Percentiles rank a stretch among this genome's conserved stretches.
Evolutionary conservation across 2,888 invertebrate species (phyloP).

Genomic region (Hypomecis punctinalis): DNA sequence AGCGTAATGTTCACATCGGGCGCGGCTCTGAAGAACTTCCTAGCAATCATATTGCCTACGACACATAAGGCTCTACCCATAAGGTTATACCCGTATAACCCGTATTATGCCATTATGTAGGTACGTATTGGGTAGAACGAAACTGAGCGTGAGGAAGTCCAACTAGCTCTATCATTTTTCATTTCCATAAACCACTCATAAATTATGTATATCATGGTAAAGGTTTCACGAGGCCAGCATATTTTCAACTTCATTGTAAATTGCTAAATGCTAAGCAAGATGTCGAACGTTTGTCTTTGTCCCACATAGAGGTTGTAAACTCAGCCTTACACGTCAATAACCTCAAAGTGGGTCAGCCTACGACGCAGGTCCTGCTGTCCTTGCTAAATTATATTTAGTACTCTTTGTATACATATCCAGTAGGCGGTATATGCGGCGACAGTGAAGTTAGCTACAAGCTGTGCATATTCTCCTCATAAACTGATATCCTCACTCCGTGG

Average conservation of each 20-base stretch:
- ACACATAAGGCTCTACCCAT: too few relatives aligned
- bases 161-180: background rate
- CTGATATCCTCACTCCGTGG: too few relatives aligned
- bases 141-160: too few relatives aligned
- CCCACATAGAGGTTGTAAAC: slow-evolving; percentile 8
- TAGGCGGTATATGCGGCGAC: too few relatives aligned
- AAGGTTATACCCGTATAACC: too few relatives aligned
- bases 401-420: background rate
- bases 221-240: slow-evolving; percentile 2
- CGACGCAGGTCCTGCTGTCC: slow-evolving; percentile 2
- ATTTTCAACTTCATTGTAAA: background rate
- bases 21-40: too few relatives aligned
- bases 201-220: background rate
- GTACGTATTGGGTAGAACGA: too few relatives aligned
- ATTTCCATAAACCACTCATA: background rate
- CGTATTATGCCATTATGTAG: too few relatives aligned
- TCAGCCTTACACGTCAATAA: background rate
- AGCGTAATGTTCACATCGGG: too few relatives aligned
- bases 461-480: too few relatives aligned
- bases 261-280: background rate
- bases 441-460: too few relatives aligned
- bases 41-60: too few relatives aligned
- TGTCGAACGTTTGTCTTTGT: slow-evolving; percentile 1
- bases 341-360: slow-evolving; percentile 6
- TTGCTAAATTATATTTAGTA: background rate